These are phyloP conservation scores for Mizuhopecten yessoensis DNA, from an alignment of 1,140 invertebrate species.

Conservation along the genomic window DNA sequence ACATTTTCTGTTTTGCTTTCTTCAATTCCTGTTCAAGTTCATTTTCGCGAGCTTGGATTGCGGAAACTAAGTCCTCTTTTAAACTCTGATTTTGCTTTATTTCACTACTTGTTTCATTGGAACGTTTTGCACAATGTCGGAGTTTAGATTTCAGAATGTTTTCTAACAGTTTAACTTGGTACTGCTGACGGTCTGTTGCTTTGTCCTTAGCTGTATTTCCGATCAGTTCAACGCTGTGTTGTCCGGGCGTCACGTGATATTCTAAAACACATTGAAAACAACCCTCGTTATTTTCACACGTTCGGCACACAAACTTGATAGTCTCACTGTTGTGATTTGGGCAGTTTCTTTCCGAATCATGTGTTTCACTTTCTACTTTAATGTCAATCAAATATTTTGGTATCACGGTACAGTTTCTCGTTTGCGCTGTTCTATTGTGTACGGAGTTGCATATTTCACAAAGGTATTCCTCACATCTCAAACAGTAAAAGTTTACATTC, in stretches of 20 bases:
- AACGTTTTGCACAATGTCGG: not conserved
- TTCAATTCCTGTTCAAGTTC: not conserved
- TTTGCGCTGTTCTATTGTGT: not conserved
- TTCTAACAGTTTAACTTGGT: not conserved
- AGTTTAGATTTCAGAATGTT: not conserved
- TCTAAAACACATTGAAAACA: conserved; percentile 5
- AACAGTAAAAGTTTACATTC: not conserved
- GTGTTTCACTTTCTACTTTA: not conserved
- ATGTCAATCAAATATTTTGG: not conserved
- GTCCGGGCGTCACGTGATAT: not conserved
- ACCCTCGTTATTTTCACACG: not conserved
- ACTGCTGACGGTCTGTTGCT: not conserved
- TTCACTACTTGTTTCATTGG: not conserved
- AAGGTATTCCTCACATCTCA: not conserved
- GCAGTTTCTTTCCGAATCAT: not conserved
- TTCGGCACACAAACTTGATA: not conserved
- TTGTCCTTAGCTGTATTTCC: not conserved
- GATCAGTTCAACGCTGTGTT: not conserved
- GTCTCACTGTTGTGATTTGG: not conserved
- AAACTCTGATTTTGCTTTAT: not conserved
- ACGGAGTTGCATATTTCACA: not conserved
- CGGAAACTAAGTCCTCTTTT: not conserved
- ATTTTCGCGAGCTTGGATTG: not conserved
- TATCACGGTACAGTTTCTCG: not conserved
- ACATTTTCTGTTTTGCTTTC: not conserved